Evolutionary conservation across 2,797 vertebrate species (phyloP), one percentile per base, ranked within the genome.

Genomic region (Astyanax mexicanus): DNA sequence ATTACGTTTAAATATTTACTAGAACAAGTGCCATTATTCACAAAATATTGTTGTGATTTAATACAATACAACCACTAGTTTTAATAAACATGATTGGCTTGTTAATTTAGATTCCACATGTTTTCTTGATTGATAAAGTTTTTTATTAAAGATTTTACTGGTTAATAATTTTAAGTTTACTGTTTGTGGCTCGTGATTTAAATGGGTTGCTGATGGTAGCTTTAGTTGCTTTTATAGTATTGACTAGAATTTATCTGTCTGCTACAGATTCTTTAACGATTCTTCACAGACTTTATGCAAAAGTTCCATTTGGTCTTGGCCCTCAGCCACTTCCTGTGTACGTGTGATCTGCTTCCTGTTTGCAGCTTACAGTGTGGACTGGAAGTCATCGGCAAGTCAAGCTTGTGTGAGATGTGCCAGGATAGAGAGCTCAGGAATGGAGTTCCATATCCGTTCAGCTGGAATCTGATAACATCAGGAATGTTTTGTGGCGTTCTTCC

Each of bases 331-430:
- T 80, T 82, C 80, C 75, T 72, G 65, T 0, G 11, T 66, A 65
- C 38, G 62, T 69, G 61, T 55, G 49, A 40, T 78, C 44, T 27
- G 52, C 69, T 78, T 84, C 80, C 80, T 80, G 68, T 85, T 66
- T 78, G 69, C 49, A 66, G 44, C 13, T 25, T 3, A 23, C 23
- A 23, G 52, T 72, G 64, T n/a, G 47, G 21, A 44, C 51, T 38
- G 19, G 77, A 76, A 68, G 57, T 60, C 23, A 47, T 40, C 15
- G 3, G 17, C 17, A 60, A 10, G 2, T 13, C 11, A 42, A 9
- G 32, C 4, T 23, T 25, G 25, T 38, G 38, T 72, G 67, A 64
- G 61, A 74, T 45, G 19, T 38, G 51, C 51, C 35, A 7, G 25
- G 32, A 23, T 51, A 65, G 19, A 47, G 23, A 58, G 64, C 19